Evolutionary conservation across 2,113 vertebrate species (phyloP), one percentile per base, ranked within the genome.

Genomic region (Haliaeetus leucogaster): DNA sequence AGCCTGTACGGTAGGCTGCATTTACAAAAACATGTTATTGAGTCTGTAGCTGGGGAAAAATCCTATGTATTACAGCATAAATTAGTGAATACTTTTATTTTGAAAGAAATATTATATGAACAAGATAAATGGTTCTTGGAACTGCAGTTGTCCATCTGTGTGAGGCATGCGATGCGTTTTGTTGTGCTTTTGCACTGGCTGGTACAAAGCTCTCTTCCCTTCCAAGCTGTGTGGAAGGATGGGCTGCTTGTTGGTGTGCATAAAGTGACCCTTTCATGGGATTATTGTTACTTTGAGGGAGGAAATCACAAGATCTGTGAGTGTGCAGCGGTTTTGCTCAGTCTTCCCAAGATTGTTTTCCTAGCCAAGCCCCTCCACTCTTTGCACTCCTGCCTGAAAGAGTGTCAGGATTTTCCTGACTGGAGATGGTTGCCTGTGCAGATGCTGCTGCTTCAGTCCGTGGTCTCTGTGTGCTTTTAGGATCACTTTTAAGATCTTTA

Each of bases 271-370:
- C 6, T 29, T 50, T 14, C 15, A 4, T 26, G 21, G 45, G 40
- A 22, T 53, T 62, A 11, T 8, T 42, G 32, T 53, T 50, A 15
- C 14, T 65, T 29, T 27, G 50, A 23, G 47, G 67, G 40, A 63
- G 34, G 43, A 45, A 50, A 25, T n/a, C 10, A 11, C 15, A 13
- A 45, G 10, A 22, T n/a, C 19, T 45, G 27, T 40, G 55, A 27
- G 11, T 1, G 8, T 15, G 10, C 19, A 17, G 1, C 0, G 1
- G 8, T 72, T 63, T 30, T 68, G 30, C 40, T 63, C 5, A 30
- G 23, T 45, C 11, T 68, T 48, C 53, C 21, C 25, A 13, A 11
- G 21, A 5, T 0, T 11, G 4, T 25, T 48, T 65, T 81, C 52
- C 23, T 25, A 47, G 43, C 47, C 10, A 20, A 71, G 50, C 11